Evolutionary conservation across 2,888 invertebrate species (phyloP), one percentile per base, ranked within the genome.

Genomic region (Ectemnius continuus): DNA sequence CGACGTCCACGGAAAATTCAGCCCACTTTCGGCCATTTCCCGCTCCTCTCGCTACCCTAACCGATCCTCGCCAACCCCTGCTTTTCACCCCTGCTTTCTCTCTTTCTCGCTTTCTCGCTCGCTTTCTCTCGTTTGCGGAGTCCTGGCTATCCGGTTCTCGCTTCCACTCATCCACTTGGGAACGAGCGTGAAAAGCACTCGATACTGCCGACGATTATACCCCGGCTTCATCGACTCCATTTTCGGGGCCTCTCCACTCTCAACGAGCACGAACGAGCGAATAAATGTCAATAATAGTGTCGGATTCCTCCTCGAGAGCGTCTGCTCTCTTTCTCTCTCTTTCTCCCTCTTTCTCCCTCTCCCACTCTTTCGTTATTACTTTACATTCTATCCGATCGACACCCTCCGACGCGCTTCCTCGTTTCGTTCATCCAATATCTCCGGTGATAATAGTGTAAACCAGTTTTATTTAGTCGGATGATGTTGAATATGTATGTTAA

Each of bases 111-210:
- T 8, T 11, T 26, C 8, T 18, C 23, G 1, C 47, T 20, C 48
- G 26, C 13, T 47, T 2, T 20, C 1, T 20, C 20, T 2, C 20
- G 2, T 23, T 23, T 23, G 23, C 48, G 28, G 48, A 16, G 11
- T 36, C 36, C 59, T n/a, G 47, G 47, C 16, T 16, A 6, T 52
- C 16, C 16, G 52, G 8, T 36, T 36, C 36, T 36, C 36, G 8
- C 11, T 36, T 14, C 28, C 56, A 3, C 47, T 6, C 56, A 8
- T 60, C 57, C 46, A 20, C 4, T 8, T 13, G 3, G 61, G 48
- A 75, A 81, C 72, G 70, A 71, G 73, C 69, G 64, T 26, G 71
- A 70, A 70, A 78, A 73, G 61, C 66, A 76, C 71, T 80, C 73
- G 69, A 81, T 72, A 68, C 67, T 56, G 18, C 28, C 70, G 58